Conservation (phyloP, 2,888 invertebrate genomes). For the Macrosiphum euphorbiae region DNA sequence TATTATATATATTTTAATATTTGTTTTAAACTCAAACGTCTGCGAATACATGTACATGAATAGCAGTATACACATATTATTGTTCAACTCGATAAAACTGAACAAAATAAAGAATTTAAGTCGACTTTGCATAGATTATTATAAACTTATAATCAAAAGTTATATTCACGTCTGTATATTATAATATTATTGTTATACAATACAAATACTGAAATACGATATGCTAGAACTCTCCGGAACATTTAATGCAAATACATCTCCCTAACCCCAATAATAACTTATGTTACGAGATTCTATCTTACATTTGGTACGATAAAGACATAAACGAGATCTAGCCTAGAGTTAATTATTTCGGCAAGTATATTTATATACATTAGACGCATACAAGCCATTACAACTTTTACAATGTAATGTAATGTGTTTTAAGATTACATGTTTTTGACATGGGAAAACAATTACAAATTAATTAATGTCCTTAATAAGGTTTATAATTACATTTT, state of each 20-base stretch:
- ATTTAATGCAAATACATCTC: conserved; percentile 8
- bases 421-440: background rate
- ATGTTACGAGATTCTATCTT: conserved; percentile 10
- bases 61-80: background rate
- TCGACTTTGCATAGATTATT: background rate
- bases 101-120: conserved; percentile 10
- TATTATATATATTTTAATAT: background rate
- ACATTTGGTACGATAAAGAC: background rate
- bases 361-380: background rate
- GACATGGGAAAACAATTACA: conserved; percentile 20
- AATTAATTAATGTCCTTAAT: conserved; percentile 13
- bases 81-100: background rate
- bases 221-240: background rate
- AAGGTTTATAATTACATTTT: background rate
- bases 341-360: conserved; percentile 33
- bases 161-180: background rate
- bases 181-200: background rate
- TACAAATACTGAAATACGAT: background rate
- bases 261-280: conserved; percentile 26
- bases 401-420: conserved; percentile 7
- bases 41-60: background rate
- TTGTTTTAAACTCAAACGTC: background rate
- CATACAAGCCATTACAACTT: conserved; percentile 1
- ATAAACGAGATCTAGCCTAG: background rate
- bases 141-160: conserved; percentile 18